phyloP scores from a whole-genome alignment of 2,797 vertebrate genomes.

The Myotis pilosus region DNA sequence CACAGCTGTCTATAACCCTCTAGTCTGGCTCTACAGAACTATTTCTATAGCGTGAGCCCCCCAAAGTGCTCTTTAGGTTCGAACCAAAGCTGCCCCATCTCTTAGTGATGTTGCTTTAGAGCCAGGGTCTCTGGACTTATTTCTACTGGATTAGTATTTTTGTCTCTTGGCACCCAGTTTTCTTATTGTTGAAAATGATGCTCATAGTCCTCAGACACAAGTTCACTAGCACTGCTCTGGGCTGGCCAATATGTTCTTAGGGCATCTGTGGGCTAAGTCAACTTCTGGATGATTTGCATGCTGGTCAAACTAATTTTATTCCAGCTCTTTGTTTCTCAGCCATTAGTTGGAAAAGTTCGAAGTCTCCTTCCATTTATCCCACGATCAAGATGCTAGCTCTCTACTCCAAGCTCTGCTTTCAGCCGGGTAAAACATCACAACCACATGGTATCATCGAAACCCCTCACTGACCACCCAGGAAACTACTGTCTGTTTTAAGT shows the following conservation, averaged over 20 bases:
- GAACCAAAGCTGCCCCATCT: not conserved
- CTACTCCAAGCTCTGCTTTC: not conserved
- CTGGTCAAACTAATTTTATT: not conserved
- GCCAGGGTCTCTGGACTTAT: not conserved
- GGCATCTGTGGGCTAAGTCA: not conserved
- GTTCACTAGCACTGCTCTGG: not conserved
- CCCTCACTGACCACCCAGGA: not conserved
- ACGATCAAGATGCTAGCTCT: not conserved
- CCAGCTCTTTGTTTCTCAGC: not conserved
- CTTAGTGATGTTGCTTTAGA: not conserved
- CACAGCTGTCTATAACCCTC: not conserved
- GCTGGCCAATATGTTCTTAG: not conserved
- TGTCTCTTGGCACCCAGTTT: not conserved
- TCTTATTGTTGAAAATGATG: not conserved
- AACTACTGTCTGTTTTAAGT: not conserved
- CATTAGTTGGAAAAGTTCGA: not conserved
- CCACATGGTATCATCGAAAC: not conserved
- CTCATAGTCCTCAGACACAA: not conserved
- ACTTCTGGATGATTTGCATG: not conserved
- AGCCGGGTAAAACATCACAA: not conserved
- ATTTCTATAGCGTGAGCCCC: not conserved
- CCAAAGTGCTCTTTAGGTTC: not conserved
- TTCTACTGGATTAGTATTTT: not conserved
- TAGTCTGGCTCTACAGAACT: not conserved
- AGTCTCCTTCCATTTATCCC: not conserved